These are phyloP conservation scores for Drosophila meridionalis DNA, from an alignment of 2,888 invertebrate species.

Conservation along the genomic window DNA sequence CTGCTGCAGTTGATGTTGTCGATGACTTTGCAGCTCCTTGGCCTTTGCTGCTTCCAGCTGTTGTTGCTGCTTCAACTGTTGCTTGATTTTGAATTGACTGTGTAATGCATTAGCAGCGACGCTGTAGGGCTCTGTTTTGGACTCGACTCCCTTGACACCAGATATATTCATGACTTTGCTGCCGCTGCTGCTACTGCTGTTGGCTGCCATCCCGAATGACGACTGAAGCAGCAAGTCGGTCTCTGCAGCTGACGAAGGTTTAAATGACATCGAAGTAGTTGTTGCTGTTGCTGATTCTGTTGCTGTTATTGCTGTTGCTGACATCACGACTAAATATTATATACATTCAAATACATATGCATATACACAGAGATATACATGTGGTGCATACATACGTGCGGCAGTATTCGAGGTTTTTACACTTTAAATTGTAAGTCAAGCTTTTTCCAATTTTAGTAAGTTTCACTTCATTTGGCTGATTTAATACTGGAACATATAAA, in stretches of 20 bases:
- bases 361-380: not conserved
- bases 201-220: not conserved
- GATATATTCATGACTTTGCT: constrained; percentile 1
- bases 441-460: not conserved
- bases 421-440: not conserved
- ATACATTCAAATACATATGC: not conserved
- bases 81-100: constrained; percentile 62
- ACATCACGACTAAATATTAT: constrained; percentile 4
- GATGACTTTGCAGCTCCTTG: not conserved
- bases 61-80: constrained; percentile 53
- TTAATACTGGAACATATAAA: not conserved
- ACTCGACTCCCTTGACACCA: not conserved
- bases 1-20: not conserved
- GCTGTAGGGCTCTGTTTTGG: constrained; percentile 18
- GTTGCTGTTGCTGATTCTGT: not conserved
- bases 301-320: not conserved
- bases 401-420: not conserved
- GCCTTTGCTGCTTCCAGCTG: not conserved
- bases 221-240: not conserved
- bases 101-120: constrained; percentile 52
- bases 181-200: not conserved
- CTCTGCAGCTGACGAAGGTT: not conserved
- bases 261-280: not conserved
- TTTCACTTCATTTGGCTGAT: not conserved
- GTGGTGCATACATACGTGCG: not conserved